Base-by-base conservation (phyloP, 2,888 invertebrate genomes). In the Trachelus stipa region DNA sequence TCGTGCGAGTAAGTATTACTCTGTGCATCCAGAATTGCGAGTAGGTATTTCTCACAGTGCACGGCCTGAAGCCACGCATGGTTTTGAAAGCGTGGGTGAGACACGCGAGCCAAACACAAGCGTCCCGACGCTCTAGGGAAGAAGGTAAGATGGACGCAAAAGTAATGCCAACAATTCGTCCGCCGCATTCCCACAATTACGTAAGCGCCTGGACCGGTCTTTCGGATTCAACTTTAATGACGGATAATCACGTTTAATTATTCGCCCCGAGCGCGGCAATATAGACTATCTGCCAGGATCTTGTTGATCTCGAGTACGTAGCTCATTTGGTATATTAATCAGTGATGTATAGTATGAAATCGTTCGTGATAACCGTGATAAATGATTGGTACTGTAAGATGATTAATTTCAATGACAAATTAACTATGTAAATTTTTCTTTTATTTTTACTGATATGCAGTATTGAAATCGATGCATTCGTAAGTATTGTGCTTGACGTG, bases 201-300 rank as follows among this genome's bases (percentile, higher is more conserved):
- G 85, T 83, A 88, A 88, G 81, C 80, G 76, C 77, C 79, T 81
- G 78, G 79, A 83, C 83, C 81, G 77, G 76, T 83, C 79, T 81
- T 81, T 85, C 85, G 86, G 86, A 88, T 86, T 87, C 87, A 85
- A 86, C 87, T 88, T 89, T 88, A 89, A 89, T 88, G 87, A 86
- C 85, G 86, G 87, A 88, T 90, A 88, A 90, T 90, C 87, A 87
- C 86, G 34, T 86, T 88, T 88, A 89, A 88, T 88, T 87, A 83
- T 73, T 83, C 80, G 88, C 88, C 87, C 81, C 80, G 76, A 85
- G 85, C 84, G 79, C 0, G 40, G 56, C 73, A 73, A 73, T 75
- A 35, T 69, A 23, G n/a, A 69, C 76, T 78, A 78, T 78, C 78
- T 75, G 12, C 75, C 68, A 68, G 75, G 75, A 78, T 78, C 78